phyloP scores from a whole-genome alignment of 2,888 invertebrate species.

The Dryobotodes eremita region DNA sequence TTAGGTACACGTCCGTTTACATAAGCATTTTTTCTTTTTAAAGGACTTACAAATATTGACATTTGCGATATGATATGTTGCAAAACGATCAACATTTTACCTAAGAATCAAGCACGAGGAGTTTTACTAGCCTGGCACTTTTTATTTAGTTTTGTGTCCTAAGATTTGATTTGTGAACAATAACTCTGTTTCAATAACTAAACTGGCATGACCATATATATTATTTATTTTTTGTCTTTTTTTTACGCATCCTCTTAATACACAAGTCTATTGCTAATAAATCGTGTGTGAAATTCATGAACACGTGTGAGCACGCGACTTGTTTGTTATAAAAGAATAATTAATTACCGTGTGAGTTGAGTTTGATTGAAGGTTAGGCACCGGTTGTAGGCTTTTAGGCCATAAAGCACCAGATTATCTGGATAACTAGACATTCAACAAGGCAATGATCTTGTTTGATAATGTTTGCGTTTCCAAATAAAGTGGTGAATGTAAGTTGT shows the following conservation, averaged over 20 bases:
- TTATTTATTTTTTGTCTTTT: background rate
- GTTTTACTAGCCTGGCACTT: background rate
- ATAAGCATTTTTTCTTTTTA: background rate
- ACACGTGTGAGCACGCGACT: conserved; percentile 51
- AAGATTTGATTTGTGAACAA: background rate
- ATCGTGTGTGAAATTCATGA: conserved; percentile 71
- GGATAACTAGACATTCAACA: background rate
- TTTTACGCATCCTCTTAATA: background rate
- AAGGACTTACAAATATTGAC: background rate
- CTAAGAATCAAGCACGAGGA: background rate
- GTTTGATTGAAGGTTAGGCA: conserved; percentile 51
- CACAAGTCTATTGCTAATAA: conserved; percentile 48
- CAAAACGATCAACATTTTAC: background rate
- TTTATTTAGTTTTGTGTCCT: background rate
- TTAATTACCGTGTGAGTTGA: conserved; percentile 51
- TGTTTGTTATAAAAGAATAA: conserved; percentile 54
- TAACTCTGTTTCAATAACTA: background rate
- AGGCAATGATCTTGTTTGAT: background rate
- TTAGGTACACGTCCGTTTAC: too few relatives aligned
- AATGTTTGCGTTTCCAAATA: conserved; percentile 2
- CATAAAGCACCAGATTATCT: conserved; percentile 10
- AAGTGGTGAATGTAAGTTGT: background rate
- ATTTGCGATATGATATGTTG: background rate
- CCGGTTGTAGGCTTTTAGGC: conserved; percentile 16
- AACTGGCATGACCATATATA: background rate